Base-by-base conservation (phyloP, 1,140 invertebrate genomes). In the Meteorus sp. region DNA sequence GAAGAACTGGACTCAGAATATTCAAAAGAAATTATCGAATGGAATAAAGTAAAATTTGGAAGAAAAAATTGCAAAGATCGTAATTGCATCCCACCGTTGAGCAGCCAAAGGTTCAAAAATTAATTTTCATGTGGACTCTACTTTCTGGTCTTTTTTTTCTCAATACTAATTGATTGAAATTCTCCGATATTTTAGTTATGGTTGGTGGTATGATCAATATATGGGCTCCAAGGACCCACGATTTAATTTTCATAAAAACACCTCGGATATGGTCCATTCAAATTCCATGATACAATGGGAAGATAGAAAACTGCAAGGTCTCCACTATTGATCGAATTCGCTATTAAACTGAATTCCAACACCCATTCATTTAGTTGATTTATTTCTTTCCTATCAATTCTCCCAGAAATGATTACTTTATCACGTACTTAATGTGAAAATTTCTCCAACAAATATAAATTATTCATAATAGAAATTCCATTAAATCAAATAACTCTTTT, bases 201-300 rank as follows among this genome's bases (percentile, higher is more conserved):
- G 75, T 2, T 77, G 75, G 75, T 78, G 74, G 73, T 69, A 78
- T 52, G 69, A 74, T 59, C 66, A 39, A 39, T 72, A 68, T 7
- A 70, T 74, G 33, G 63, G 60, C 5, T 65, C 70, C 4, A 72
- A 65, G 52, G 67, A 70, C 55, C 44, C 65, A n/a, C 59, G 64
- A 37, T 67, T 76, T 19, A 68, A 76, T 57, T 73, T 66, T 59
- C 76, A 69, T 33, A 76, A 69, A 54, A 69, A 61, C 47, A 76
- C 74, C 0, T 72, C 74, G 17, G 73, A 77, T 11, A 58, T 76
- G n/a, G 68, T 75, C 3, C 69, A 59, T 37, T 68, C 70, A 15
- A 70, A 68, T 35, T 67, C 71, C 61, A 73, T 72, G 56, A 71
- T 73, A 44, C 72, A 75, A 27, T 68, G 69, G 15, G 69, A 75